These are phyloP conservation scores for Pelmatolapia mariae DNA, from an alignment of 2,113 vertebrate species.

Conservation along the genomic window DNA sequence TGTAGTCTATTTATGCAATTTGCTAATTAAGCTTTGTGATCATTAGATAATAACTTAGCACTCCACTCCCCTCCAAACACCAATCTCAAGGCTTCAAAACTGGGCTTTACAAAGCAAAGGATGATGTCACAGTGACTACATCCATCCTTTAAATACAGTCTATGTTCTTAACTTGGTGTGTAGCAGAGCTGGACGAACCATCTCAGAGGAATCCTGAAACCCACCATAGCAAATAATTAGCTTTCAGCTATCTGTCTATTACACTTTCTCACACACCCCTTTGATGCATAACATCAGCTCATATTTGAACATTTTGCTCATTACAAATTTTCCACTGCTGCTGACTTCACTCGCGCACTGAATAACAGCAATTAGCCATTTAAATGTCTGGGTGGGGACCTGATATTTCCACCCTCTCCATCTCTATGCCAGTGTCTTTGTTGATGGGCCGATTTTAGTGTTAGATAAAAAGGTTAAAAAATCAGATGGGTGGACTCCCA, in stretches of 20 bases:
- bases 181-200: neutral
- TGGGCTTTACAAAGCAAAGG: neutral
- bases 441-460: neutral
- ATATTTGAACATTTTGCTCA: neutral
- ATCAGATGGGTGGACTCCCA: neutral
- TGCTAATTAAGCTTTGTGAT: neutral
- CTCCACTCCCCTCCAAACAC: neutral
- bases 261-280: neutral
- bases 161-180: neutral
- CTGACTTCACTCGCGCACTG: neutral
- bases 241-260: neutral
- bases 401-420: neutral
- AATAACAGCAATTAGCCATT: neutral
- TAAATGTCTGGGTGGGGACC: neutral
- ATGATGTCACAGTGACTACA: neutral
- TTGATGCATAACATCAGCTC: neutral
- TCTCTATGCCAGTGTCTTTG: neutral
- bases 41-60: neutral
- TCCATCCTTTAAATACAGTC: neutral
- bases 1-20: neutral
- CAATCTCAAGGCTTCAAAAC: neutral
- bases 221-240: slow-evolving; percentile 3
- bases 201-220: neutral
- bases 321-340: neutral
- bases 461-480: neutral